Conservation (phyloP, 2,797 vertebrate species). For the Sebastes alutus region DNA sequence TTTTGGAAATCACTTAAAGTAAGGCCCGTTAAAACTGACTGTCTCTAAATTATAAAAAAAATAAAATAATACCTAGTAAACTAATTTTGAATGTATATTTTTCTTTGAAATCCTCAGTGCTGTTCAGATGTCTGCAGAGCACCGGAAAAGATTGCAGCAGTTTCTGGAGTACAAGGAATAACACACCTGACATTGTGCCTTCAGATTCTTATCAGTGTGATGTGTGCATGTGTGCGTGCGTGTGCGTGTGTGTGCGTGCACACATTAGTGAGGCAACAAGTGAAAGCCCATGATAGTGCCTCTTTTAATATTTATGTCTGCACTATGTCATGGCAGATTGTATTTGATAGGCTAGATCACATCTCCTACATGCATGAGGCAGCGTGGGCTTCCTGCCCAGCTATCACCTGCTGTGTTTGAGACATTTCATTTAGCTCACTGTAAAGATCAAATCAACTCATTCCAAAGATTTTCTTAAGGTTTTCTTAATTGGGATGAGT, state of each 20-base stretch:
- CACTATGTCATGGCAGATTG: conserved; percentile 22
- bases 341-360: conserved; percentile 24
- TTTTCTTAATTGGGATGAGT: not conserved
- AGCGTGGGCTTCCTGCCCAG: not conserved
- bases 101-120: conserved; percentile 79
- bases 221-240: not conserved
- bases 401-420: not conserved
- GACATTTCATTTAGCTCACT: conserved; percentile 4
- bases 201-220: conserved; percentile 18
- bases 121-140: conserved; percentile 92
- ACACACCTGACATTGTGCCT: conserved; percentile 24
- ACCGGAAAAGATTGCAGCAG: conserved; percentile 94
- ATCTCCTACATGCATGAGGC: not conserved
- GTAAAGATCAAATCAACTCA: not conserved
- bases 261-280: conserved; percentile 1
- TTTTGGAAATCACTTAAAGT: conserved; percentile 95
- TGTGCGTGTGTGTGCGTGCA: not conserved
- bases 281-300: conserved; percentile 34
- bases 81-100: not conserved
- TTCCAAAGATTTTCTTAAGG: not conserved
- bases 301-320: conserved; percentile 65
- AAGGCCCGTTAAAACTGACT: conserved; percentile 59
- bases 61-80: not conserved
- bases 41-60: too few species aligned
- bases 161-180: conserved; percentile 98